Evolutionary conservation across 2,888 invertebrate genomes (phyloP).

Genomic region (Ptilodon capucinus): DNA sequence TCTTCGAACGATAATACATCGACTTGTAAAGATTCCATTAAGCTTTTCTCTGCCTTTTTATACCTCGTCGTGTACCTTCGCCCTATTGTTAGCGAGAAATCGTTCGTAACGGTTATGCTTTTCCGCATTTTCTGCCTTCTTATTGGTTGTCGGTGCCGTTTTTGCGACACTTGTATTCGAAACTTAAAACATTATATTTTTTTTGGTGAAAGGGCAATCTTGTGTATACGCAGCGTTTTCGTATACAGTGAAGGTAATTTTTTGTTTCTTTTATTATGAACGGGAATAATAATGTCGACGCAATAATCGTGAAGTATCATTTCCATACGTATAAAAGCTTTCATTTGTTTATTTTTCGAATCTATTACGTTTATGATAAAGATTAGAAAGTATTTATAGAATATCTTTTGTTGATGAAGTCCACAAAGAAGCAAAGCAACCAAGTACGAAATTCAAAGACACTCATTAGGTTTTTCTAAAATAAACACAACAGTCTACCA

Average conservation of each 20-base stretch:
- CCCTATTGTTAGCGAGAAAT: slow-evolving; percentile 68
- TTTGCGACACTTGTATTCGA: slow-evolving; percentile 24
- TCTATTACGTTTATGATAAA: background rate
- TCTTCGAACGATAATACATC: slow-evolving; percentile 53
- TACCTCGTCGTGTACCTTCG: slow-evolving; percentile 41
- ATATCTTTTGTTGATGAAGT: no score
- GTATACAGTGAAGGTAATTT: background rate
- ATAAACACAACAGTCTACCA: no score
- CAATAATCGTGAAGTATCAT: background rate
- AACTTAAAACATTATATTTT: slow-evolving; percentile 22
- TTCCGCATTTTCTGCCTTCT: slow-evolving; percentile 59
- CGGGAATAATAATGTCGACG: no score
- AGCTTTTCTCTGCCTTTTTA: slow-evolving; percentile 49
- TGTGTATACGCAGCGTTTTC: slow-evolving; percentile 6
- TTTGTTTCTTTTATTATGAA: background rate
- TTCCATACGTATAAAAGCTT: background rate
- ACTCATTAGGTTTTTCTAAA: no score
- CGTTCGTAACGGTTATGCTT: slow-evolving; percentile 67
- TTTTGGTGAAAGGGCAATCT: slow-evolving; percentile 14
- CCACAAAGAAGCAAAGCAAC: no score
- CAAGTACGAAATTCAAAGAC: no score
- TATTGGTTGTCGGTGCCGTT: slow-evolving; percentile 30
- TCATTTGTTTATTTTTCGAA: background rate
- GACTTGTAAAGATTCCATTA: slow-evolving; percentile 65
- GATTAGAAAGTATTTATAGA: background rate